Evolutionary conservation across 2,797 vertebrate species (phyloP), one percentile per base, ranked within the genome.

Genomic region (Pseudochaenichthys georgianus): DNA sequence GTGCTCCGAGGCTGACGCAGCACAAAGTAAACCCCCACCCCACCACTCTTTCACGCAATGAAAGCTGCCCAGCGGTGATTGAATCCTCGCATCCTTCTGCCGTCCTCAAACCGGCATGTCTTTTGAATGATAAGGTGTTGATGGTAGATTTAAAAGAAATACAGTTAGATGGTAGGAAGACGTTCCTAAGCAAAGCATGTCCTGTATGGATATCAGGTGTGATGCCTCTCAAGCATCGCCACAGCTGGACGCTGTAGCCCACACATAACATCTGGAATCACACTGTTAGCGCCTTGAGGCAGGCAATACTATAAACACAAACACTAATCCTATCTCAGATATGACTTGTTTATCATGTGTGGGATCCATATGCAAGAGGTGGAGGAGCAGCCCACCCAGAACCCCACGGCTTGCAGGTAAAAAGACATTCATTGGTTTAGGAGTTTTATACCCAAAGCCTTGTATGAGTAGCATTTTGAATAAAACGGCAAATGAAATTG

Each of bases 1-100:
- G 52, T 38, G 66, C 67, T 80, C 73, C 81, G 61, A 17, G 65
- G 90, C 91, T 94, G 93, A 95, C 80, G 15, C 86, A 90, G 93
- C 93, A 92, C 67, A 89, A 92, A 91, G 43, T 75, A 66, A 70
- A 38, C 12, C 74, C 75, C 64, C 65, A 54, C 12, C 62, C 60
- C n/a, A 47, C 54, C 17, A 43, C 10, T 19, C 45, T 10, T 47
- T 13, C 58, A n/a, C 6, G 1, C 28, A 52, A 73, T 54, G 45
- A 57, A 50, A 64, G 38, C 64, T 4, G 16, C 1, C 10, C 61
- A 10, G 9, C 13, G 5, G 8, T 16, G 11, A 46, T 58, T 53
- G 11, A 52, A 59, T 57, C 5, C 28, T 38, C 15, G 57, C 50
- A 31, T 45, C 41, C 48, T 51, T 3, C 46, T 9, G 31, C 4